Percentiles rank a stretch among this genome's conserved stretches.
Conservation (phyloP, 2,113 vertebrate species). For the Merops nubicus region DNA sequence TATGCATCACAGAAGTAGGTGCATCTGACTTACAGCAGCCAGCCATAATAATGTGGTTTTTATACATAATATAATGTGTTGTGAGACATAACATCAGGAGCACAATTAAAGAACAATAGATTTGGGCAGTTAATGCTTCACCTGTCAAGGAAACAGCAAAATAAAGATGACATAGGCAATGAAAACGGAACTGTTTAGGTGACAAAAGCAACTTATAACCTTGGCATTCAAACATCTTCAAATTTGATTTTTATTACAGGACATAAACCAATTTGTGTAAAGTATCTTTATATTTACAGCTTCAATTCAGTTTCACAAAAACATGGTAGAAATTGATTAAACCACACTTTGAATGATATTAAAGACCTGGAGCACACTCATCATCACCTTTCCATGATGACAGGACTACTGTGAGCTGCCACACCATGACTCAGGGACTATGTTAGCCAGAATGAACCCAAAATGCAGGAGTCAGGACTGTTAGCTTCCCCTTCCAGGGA, state of each 20-base stretch:
- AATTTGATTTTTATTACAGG: not conserved
- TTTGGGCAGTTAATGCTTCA: not conserved
- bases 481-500: not conserved
- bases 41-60: too few species aligned
- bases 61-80: not conserved
- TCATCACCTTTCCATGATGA: not conserved
- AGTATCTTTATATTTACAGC: not conserved
- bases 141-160: not conserved
- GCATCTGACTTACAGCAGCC: not conserved
- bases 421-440: rapidly evolving
- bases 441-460: not conserved
- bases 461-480: too few species aligned
- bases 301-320: not conserved
- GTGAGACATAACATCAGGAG: not conserved
- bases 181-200: not conserved
- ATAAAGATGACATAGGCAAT: not conserved
- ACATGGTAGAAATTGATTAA: not conserved
- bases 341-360: not conserved
- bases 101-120: not conserved
- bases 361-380: not conserved
- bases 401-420: not conserved
- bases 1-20: not conserved
- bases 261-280: not conserved
- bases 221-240: not conserved
- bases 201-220: not conserved